Percentiles rank a stretch among this genome's conserved stretches.
Evolutionary conservation across 2,888 invertebrate genomes (phyloP).

Genomic region (Odontothrips loti): DNA sequence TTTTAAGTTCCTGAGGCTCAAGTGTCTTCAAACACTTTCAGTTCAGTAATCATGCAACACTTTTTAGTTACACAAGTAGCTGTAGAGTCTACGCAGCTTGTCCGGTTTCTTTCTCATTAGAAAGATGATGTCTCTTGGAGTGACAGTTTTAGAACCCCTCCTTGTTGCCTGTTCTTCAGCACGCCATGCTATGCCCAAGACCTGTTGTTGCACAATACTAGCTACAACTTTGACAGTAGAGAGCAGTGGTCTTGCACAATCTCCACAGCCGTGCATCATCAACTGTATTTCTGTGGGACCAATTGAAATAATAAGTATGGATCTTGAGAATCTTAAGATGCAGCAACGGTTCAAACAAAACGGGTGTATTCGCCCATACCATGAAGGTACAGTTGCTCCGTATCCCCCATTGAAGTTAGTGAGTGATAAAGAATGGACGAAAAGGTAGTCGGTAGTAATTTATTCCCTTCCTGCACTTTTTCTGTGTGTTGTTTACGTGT

Average conservation of each 20-base stretch:
- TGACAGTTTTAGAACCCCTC: slow-evolving; percentile 55
- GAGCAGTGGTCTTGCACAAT: slow-evolving; percentile 72
- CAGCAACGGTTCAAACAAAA: not conserved
- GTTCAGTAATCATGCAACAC: not conserved
- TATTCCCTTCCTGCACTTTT: too few relatives aligned
- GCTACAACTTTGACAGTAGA: slow-evolving; percentile 82
- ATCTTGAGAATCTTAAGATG: not conserved
- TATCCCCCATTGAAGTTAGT: not conserved
- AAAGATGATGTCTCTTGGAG: slow-evolving; percentile 71
- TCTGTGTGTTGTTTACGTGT: too few relatives aligned
- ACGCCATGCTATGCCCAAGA: slow-evolving; percentile 70
- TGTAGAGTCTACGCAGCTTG: slow-evolving; percentile 69
- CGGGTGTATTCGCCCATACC: not conserved
- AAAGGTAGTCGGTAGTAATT: not conserved
- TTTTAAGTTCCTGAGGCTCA: not conserved
- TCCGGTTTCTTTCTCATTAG: slow-evolving; percentile 75
- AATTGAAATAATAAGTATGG: not conserved
- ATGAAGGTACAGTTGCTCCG: not conserved
- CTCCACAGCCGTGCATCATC: slow-evolving; percentile 94
- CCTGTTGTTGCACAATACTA: slow-evolving; percentile 75
- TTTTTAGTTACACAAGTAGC: slow-evolving; percentile 55
- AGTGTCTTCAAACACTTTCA: slow-evolving; percentile 6
- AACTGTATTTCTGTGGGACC: slow-evolving; percentile 66
- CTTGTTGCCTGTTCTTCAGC: slow-evolving; percentile 63
- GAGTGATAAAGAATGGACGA: not conserved